phyloP scores from a whole-genome alignment of 2,113 vertebrate species.

The Proteles cristata region DNA sequence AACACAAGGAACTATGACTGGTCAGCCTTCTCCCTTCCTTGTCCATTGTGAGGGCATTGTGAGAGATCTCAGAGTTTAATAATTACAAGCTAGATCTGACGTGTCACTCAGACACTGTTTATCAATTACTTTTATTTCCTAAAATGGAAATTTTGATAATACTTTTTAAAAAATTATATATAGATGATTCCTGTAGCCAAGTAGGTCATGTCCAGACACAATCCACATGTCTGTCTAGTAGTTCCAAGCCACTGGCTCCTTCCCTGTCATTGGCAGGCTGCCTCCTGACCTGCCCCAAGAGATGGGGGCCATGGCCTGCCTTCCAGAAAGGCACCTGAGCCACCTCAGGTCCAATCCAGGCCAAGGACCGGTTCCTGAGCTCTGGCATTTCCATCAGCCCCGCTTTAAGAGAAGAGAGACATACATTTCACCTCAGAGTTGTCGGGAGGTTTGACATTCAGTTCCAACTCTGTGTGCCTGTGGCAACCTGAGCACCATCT shows the following conservation, averaged over 20 bases:
- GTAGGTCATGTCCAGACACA: neutral
- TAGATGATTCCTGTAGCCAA: neutral
- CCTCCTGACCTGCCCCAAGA: neutral
- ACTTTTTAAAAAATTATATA: neutral
- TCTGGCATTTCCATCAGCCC: neutral
- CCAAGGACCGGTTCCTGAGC: neutral
- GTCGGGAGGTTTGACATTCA: neutral
- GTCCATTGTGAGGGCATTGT: neutral
- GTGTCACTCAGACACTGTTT: neutral
- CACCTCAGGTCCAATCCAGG: neutral
- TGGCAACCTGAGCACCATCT: neutral
- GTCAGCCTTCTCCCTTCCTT: neutral
- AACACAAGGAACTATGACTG: neutral
- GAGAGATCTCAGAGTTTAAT: neutral
- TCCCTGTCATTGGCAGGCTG: neutral
- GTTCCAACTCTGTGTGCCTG: neutral
- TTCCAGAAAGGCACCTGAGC: neutral
- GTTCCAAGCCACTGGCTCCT: neutral
- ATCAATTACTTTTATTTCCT: neutral
- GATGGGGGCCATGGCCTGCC: neutral
- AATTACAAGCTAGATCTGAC: neutral
- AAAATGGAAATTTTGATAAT: conserved; percentile 17
- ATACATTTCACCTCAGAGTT: neutral
- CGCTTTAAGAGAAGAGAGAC: neutral
- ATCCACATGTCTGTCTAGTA: neutral